These are phyloP conservation scores for Opisthocomus hoazin DNA, from an alignment of 2,113 vertebrate species.

Conservation along the genomic window DNA sequence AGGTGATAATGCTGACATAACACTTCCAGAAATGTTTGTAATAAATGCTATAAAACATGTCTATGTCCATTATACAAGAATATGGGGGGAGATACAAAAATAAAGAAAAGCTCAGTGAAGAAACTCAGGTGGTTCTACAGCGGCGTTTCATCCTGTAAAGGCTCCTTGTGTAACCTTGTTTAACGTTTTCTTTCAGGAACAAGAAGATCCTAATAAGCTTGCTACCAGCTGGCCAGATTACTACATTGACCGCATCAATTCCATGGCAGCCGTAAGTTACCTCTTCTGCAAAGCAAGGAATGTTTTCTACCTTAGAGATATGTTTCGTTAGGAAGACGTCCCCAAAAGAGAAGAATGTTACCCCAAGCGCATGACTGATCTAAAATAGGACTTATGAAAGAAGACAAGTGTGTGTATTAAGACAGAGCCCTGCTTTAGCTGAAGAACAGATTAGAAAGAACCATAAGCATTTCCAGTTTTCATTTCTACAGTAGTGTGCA, in stretches of 20 bases:
- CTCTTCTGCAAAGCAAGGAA: not conserved
- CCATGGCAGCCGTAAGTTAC: constrained; percentile 93
- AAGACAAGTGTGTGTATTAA: not conserved
- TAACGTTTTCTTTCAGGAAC: constrained; percentile 80
- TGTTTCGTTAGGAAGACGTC: not conserved
- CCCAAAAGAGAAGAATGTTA: not conserved
- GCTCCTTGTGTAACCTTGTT: not conserved
- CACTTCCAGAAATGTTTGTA: not conserved
- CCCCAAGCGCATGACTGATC: not conserved
- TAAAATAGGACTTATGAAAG: not conserved
- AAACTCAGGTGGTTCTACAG: not conserved
- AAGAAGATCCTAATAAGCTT: constrained; percentile 96
- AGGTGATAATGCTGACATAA: not conserved
- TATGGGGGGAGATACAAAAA: not conserved
- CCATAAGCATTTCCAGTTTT: not conserved
- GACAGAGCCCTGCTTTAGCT: not conserved
- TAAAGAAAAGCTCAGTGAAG: not conserved
- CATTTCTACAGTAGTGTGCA: not conserved
- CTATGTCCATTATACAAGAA: not conserved
- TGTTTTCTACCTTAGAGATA: not conserved
- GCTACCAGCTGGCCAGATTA: constrained; percentile 99
- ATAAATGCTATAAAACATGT: not conserved
- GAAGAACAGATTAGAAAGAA: not conserved
- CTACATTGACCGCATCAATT: constrained; percentile 97
- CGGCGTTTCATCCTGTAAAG: not conserved